Base-by-base conservation (phyloP, 2,113 vertebrate species). In the Aviceda subcristata region DNA sequence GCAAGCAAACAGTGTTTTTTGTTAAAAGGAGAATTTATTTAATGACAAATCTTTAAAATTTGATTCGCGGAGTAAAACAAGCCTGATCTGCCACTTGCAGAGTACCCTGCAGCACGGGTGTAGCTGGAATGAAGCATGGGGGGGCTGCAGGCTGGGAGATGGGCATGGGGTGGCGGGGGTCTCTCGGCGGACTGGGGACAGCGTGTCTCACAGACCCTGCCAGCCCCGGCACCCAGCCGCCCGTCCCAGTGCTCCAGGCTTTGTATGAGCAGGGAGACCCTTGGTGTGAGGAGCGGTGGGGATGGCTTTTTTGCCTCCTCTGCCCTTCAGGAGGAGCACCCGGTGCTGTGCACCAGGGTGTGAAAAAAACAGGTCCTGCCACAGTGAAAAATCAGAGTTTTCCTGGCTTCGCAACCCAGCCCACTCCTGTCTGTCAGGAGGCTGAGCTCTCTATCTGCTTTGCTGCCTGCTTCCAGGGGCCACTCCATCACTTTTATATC, bases 301-400 rank as follows among this genome's bases (percentile, higher is more conserved):
- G 22, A 29, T 20, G 43, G 26, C 5, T 63, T 59, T 82, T 53
- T 55, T 72, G 17, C 36, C 17, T 66, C 36, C 27, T 72, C 48
- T 88, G 36, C 36, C 21, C 60, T 90, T 85, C 24, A 26, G 51
- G 24, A 76, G 18, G 8, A 63, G 32, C n/a, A 60, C 16, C 23
- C 3, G 4, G 59, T 20, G 45, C 19, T 57, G 56, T 53, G n/a
- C 38, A 24, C 15, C 0, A 0, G 14, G 19, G 2, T 59, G 15
- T 60, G 55, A 34, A 50, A 59, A 60, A 56, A 27, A 0, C 9
- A 36, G 23, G 9, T 24, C 22, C 22, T 13, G 34, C 9, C 21
- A 45, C 9, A 39, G 41, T 4, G 30, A 72, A 38, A 90, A 80
- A 63, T 16, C 51, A 43, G 38, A 15, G 6, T 7, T 38, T 71